Base-by-base conservation (phyloP, 2,797 vertebrate genomes). In the Dallia pectoralis region DNA sequence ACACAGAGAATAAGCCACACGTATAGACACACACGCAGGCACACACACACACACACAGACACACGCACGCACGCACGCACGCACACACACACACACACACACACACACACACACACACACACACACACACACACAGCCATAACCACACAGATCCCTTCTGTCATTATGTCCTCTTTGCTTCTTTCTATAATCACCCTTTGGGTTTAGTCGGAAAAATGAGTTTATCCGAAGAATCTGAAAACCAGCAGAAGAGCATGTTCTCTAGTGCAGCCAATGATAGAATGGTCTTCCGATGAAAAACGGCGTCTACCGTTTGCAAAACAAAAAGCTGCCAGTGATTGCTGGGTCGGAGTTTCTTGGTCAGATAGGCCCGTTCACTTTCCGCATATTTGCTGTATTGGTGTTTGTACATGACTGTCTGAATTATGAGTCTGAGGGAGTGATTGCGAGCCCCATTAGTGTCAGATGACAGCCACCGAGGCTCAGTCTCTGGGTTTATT, bases 401-500 rank as follows among this genome's bases (percentile, higher is more conserved):
- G 22, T 59, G 53, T 59, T 27, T 14, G 53, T 59, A 59, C 53
- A 25, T 22, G 12, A 12, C 22, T 59, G 53, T 59, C 25, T 18
- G n/a, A n/a, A 11, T 56, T 56, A 22, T 56, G 53, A 59, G 53
- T 59, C 22, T 59, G 53, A 59, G 53, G 53, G 11, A 59, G 22
- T 25, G 30, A 64, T 32, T 25, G 4, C 53, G 4, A 25, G 22
- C 22, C 22, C 3, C 53, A 59, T 59, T 65, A 36, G 64, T 66
- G 67, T 29, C 22, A 67, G 44, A 47, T 68, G 25, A 16, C 30
- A 64, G 27, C 29, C 62, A 64, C 4, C 59, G 62, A 71, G 19
- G n/a, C 33, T 11, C 56, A 71, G 56, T 25, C 36, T 4, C 19
- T 18, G 56, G 36, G 32, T 65, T 78, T 72, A 72, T 72, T 49